These are phyloP conservation scores for Plectrocnemia conspersa DNA, from an alignment of 1,140 invertebrate genomes.

Conservation along the genomic window DNA sequence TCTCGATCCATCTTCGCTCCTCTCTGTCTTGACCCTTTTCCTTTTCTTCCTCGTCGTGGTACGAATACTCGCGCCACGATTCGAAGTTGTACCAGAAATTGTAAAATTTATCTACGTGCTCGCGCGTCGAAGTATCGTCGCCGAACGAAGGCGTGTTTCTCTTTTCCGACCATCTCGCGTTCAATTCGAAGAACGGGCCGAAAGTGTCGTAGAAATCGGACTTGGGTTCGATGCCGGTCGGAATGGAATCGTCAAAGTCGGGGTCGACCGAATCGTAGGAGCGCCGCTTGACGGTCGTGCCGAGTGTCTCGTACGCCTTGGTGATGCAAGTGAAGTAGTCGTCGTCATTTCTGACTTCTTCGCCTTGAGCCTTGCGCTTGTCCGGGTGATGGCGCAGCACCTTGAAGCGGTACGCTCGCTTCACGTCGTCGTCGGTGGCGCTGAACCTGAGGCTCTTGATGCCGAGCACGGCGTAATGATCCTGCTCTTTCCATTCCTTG, in stretches of 20 bases:
- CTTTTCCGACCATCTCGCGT: constrained; percentile 89
- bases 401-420: constrained; percentile 85
- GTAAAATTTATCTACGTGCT: constrained; percentile 81
- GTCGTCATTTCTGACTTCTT: constrained; percentile 77
- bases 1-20: constrained; percentile 95
- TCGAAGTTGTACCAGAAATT: constrained; percentile 96
- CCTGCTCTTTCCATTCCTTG: constrained; percentile 96
- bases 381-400: constrained; percentile 97
- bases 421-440: constrained; percentile 88
- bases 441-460: constrained; percentile 71
- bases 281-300: constrained; percentile 72
- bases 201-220: constrained; percentile 80
- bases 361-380: constrained; percentile 85
- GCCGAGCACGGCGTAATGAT: constrained; percentile 93
- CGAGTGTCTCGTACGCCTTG: constrained; percentile 76
- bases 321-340: constrained; percentile 99
- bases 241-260: constrained; percentile 85
- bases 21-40: constrained; percentile 94
- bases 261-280: constrained; percentile 97
- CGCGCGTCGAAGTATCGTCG: constrained; percentile 61
- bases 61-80: constrained; percentile 99
- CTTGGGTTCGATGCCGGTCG: constrained; percentile 69
- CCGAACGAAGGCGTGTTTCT: constrained; percentile 83
- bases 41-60: constrained; percentile 97
- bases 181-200: constrained; percentile 76